Conservation (phyloP, 2,797 vertebrate species). For the Enteromius unitaeniatus region DNA sequence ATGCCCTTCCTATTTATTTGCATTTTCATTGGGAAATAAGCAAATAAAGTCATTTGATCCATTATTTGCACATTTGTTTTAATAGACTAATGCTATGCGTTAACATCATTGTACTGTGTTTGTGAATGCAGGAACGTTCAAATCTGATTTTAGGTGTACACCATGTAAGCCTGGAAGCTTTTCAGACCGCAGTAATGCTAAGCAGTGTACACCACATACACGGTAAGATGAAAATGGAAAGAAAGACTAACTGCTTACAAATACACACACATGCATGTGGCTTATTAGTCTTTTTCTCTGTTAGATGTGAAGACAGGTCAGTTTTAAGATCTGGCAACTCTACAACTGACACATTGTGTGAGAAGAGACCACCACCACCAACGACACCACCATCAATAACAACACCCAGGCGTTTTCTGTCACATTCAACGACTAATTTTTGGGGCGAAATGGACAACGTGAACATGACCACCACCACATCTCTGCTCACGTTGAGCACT, state of each 20-base stretch:
- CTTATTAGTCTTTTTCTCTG: constrained; percentile 7
- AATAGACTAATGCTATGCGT: no score
- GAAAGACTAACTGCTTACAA: background rate
- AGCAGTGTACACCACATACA: constrained; percentile 68
- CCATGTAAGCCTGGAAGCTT: constrained; percentile 66
- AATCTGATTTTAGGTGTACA: constrained; percentile 66
- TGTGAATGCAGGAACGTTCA: constrained; percentile 64
- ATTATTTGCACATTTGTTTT: background rate
- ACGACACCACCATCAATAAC: background rate
- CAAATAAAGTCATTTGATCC: background rate
- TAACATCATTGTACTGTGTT: constrained; percentile 11
- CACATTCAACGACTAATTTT: accelerated
- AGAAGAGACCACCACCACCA: accelerated
- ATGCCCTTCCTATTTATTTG: background rate
- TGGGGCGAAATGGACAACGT: accelerated
- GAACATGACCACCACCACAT: no score
- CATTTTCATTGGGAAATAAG: background rate
- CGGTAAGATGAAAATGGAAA: constrained; percentile 63
- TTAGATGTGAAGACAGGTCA: constrained; percentile 68
- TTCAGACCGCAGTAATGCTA: constrained; percentile 65
- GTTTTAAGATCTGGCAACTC: constrained; percentile 57
- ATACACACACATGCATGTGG: background rate
- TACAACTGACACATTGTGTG: constrained; percentile 67
- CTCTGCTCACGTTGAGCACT: background rate
- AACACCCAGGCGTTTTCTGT: background rate